These are phyloP conservation scores for Zygogramma bicolorata DNA, from an alignment of 2,888 invertebrate species.

Conservation along the genomic window DNA sequence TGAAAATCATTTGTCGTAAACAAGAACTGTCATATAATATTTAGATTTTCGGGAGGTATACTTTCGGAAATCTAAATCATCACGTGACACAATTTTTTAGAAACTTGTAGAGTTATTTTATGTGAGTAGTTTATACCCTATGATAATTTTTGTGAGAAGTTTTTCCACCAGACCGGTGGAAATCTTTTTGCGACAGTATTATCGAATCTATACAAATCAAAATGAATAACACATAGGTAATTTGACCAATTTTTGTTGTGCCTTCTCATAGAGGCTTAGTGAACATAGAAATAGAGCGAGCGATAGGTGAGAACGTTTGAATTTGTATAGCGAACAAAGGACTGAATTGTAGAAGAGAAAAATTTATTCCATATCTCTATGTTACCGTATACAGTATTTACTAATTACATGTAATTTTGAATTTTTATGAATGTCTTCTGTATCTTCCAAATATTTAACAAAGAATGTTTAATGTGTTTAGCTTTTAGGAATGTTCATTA, in stretches of 20 bases:
- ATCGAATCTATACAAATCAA: conserved; percentile 26
- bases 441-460: conserved; percentile 47
- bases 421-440: conserved; percentile 45
- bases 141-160: not conserved
- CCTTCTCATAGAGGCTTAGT: conserved; percentile 65
- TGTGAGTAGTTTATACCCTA: not conserved
- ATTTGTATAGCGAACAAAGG: conserved; percentile 36
- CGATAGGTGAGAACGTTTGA: conserved; percentile 16
- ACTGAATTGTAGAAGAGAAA: conserved; percentile 37
- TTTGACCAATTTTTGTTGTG: conserved; percentile 66
- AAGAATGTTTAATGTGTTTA: conserved; percentile 46
- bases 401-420: conserved; percentile 39
- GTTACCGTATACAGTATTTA: conserved; percentile 46
- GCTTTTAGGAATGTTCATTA: conserved; percentile 41
- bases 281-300: conserved; percentile 42
- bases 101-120: not conserved
- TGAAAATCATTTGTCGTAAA: not conserved
- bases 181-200: not conserved
- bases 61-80: too few species aligned
- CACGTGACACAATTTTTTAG: too few species aligned
- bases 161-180: not conserved
- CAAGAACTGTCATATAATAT: not conserved
- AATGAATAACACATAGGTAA: conserved; percentile 41
- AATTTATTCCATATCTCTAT: conserved; percentile 51
- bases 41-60: not conserved